Conservation (phyloP, 2,113 vertebrate species). For the Neolamprologus ventralis region DNA sequence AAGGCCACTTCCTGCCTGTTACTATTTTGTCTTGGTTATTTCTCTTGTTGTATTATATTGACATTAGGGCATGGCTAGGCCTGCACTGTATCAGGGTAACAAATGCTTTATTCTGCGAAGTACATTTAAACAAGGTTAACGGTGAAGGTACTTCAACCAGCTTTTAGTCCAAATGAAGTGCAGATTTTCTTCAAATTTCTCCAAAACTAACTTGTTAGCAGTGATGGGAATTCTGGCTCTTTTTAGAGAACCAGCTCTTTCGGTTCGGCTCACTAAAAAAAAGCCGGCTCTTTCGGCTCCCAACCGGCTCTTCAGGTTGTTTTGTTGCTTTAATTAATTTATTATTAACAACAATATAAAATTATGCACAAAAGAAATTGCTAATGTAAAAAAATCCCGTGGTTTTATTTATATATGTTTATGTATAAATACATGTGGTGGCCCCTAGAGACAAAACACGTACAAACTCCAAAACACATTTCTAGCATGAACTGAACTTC, state of each 20-base stretch:
- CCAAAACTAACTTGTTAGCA: too few relatives aligned
- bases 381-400: neutral
- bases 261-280: rapidly evolving
- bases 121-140: too few relatives aligned
- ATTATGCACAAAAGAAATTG: neutral
- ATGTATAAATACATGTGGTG: rapidly evolving
- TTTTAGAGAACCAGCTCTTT: neutral
- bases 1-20: too few relatives aligned
- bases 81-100: too few relatives aligned
- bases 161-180: too few relatives aligned
- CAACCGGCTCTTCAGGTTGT: neutral
- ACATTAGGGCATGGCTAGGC: too few relatives aligned
- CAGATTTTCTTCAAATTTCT: too few relatives aligned
- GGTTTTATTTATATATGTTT: neutral
- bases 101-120: too few relatives aligned
- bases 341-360: neutral
- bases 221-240: neutral
- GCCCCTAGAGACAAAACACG: neutral
- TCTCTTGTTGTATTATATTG: too few relatives aligned
- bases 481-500: neutral
- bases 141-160: too few relatives aligned
- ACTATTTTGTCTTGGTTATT: too few relatives aligned
- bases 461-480: neutral
- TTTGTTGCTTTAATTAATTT: neutral
- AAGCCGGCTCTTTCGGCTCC: rapidly evolving